A percentile compares a stretch with the other conserved stretches of the same genome.
These are phyloP conservation scores for Heliconius congener DNA, from an alignment of 1,140 invertebrate genomes.

Conservation along the genomic window DNA sequence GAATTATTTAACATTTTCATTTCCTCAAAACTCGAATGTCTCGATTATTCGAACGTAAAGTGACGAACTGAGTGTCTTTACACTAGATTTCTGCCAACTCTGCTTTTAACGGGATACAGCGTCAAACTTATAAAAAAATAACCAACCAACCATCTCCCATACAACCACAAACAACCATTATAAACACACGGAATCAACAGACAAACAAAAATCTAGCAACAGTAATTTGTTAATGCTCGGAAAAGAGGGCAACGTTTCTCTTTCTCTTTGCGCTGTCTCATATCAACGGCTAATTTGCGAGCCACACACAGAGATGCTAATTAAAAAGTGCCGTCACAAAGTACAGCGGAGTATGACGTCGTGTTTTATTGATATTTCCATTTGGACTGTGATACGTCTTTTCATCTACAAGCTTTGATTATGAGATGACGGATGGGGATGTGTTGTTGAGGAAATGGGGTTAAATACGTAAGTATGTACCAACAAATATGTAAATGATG, in stretches of 20 bases:
- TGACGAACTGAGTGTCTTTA: too few species aligned
- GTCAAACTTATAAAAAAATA: too few species aligned
- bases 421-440: conserved; percentile 13
- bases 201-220: conserved; percentile 27
- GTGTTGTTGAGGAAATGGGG: not conserved
- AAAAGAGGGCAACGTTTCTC: conserved; percentile 43
- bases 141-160: not conserved
- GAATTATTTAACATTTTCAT: too few species aligned
- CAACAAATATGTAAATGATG: not conserved
- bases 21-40: too few species aligned
- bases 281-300: conserved; percentile 49
- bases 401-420: conserved; percentile 27
- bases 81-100: too few species aligned
- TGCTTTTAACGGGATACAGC: too few species aligned
- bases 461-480: not conserved
- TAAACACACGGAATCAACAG: not conserved
- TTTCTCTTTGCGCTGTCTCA: conserved; percentile 39
- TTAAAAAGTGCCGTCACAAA: conserved; percentile 50
- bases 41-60: too few species aligned
- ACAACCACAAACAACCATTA: not conserved
- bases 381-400: conserved; percentile 27
- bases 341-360: conserved; percentile 32
- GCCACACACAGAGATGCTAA: conserved; percentile 48
- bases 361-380: conserved; percentile 45
- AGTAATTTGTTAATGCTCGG: conserved; percentile 47